Base-by-base conservation (phyloP, 2,113 vertebrate genomes). In the Nothobranchius furzeri region DNA sequence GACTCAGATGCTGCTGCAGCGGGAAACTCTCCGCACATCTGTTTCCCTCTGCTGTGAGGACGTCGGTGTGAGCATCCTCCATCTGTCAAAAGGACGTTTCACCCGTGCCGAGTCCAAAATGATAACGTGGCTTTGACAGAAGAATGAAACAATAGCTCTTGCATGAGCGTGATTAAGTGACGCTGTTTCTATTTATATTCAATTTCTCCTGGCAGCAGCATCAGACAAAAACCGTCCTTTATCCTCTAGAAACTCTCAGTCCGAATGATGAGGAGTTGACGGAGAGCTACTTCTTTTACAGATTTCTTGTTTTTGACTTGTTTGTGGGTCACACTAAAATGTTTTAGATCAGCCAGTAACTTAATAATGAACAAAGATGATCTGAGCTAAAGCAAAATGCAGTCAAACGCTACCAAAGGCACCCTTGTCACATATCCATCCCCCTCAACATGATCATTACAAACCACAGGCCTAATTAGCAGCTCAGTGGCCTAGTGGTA, bases 11-110 rank as follows among this genome's bases (percentile, higher is more conserved):
- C 68, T 20, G 82, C 75, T 78, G 90, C 86, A 80, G 83, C 79
- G 78, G 85, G 89, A 85, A 85, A 87, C 82, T 83, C 85, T 89
- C 85, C 78, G 79, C 88, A 89, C 90, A 91, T 91, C 87, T 90
- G 87, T 85, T 85, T 87, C 67, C 60, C 64, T 72, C 55, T 70
- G 15, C 66, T 76, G 54, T 62, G 68, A 56, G 77, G 73, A 50
- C 62, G 49, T 70, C 69, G 30, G 6, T 60, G 70, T 75, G 68
- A 70, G 56, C 42, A 64, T 68, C 67, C 49, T 67, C 24, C 24
- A 37, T 70, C 51, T 74, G 40, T 52, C 20, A 63, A 69, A 73
- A 42, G 45, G 54, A 65, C 40, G 20, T 76, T 68, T 70, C 64
- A 60, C 72, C 30, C 64, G 17, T 36, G 8, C 37, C 59, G 61